Percentiles rank a stretch among this genome's conserved stretches.
phyloP scores from a whole-genome alignment of 2,888 invertebrate genomes.

The Gryllus longicercus region DNA sequence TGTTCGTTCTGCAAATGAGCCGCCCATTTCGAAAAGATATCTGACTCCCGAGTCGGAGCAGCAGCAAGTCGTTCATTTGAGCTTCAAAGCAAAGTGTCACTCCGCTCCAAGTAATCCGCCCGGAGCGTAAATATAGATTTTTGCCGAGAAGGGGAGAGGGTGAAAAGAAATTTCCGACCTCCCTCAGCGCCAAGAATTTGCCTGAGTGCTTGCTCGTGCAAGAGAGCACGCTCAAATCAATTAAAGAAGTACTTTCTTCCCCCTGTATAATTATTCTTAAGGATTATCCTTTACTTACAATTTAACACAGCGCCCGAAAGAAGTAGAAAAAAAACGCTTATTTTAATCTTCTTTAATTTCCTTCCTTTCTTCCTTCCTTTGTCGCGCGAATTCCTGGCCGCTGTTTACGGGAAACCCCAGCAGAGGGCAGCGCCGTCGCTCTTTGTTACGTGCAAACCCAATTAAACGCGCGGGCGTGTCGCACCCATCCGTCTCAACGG shows the following conservation, averaged over 20 bases:
- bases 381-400: background rate
- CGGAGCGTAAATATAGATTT: conserved; percentile 17
- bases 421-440: conserved; percentile 17
- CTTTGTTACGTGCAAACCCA: conserved; percentile 9
- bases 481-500: conserved; percentile 45
- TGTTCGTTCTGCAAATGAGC: no score
- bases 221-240: background rate
- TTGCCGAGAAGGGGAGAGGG: background rate
- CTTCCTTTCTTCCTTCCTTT: conserved; percentile 22
- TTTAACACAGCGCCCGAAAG: background rate
- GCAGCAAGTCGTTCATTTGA: no score
- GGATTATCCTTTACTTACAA: conserved; percentile 17
- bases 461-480: conserved; percentile 1
- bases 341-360: conserved; percentile 29
- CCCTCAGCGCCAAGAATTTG: background rate
- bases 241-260: conserved; percentile 17
- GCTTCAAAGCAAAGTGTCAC: background rate
- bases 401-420: conserved; percentile 19
- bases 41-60: no score
- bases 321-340: conserved; percentile 21
- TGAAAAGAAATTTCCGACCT: background rate
- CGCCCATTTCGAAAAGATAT: no score
- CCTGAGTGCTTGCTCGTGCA: background rate
- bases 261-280: conserved; percentile 17
- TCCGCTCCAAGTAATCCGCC: background rate